Percentiles rank a stretch among this genome's conserved stretches.
These are phyloP conservation scores for Dugesia japonica DNA, from an alignment of 2,888 invertebrate species.

Conservation along the genomic window DNA sequence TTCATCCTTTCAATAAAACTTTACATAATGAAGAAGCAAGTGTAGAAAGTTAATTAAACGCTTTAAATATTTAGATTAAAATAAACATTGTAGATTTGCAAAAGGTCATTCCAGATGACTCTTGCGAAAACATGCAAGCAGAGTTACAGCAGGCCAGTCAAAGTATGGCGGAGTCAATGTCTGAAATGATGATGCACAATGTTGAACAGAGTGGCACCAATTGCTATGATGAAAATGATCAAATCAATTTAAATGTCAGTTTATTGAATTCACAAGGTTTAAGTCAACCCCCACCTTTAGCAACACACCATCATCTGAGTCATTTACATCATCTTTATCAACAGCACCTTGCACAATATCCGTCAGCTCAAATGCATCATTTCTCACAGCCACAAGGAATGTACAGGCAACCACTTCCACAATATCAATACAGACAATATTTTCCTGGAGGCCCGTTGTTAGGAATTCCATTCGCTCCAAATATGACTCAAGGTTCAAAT, in stretches of 20 bases:
- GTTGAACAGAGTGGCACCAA: background rate
- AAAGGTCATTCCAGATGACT: background rate
- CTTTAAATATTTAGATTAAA: no score
- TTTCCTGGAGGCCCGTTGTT: background rate
- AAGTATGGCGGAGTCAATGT: conserved; percentile 12
- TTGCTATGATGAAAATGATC: conserved; percentile 5
- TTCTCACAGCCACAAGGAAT: background rate
- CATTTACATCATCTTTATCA: conserved; percentile 15
- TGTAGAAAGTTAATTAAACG: background rate
- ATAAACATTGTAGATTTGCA: background rate
- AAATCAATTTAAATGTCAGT: background rate
- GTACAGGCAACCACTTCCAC: background rate
- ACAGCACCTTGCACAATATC: background rate
- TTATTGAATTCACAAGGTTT: background rate
- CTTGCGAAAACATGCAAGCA: background rate
- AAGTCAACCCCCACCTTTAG: conserved; percentile 1
- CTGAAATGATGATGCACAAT: conserved; percentile 7
- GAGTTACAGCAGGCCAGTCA: background rate
- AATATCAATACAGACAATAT: conserved; percentile 15
- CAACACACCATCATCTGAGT: background rate
- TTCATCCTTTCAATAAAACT: background rate
- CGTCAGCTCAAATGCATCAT: background rate
- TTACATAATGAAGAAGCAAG: background rate
- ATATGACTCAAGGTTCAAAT: background rate
- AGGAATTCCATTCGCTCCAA: background rate